Percentiles rank a stretch among this genome's conserved stretches.
These are phyloP conservation scores for Cheilosia soror DNA, from an alignment of 2,888 invertebrate genomes.

Conservation along the genomic window DNA sequence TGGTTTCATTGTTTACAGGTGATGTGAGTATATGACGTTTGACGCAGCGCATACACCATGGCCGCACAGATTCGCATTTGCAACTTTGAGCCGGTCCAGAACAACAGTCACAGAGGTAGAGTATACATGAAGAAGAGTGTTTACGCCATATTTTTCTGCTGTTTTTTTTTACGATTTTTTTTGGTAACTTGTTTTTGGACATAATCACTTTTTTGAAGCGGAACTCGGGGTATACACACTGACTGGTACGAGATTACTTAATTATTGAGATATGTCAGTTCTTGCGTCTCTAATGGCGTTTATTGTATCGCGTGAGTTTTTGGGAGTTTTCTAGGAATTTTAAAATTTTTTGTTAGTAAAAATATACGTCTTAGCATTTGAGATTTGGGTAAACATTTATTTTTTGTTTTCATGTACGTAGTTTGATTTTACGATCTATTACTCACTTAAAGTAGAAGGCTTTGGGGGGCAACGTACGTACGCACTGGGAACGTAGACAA, in stretches of 20 bases:
- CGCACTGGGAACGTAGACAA: too few relatives aligned
- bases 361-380: neutral
- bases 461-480: too few relatives aligned
- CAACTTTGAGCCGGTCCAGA: conserved; percentile 19
- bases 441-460: too few relatives aligned
- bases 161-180: too few relatives aligned
- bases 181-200: conserved; percentile 32
- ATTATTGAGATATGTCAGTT: conserved; percentile 40
- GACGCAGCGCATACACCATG: neutral
- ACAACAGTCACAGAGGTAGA: neutral
- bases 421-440: too few relatives aligned
- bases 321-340: conserved; percentile 5
- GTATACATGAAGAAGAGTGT: neutral
- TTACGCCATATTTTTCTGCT: conserved; percentile 6
- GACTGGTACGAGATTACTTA: conserved; percentile 53
- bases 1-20: conserved; percentile 55
- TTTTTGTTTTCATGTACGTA: neutral
- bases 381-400: neutral
- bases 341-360: neutral
- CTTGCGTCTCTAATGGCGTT: conserved; percentile 20
- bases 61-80: conserved; percentile 17
- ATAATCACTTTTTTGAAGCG: conserved; percentile 44
- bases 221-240: conserved; percentile 52
- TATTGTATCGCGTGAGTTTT: neutral
- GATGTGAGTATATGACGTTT: conserved; percentile 16